Evolutionary conservation across 1,140 invertebrate species (phyloP), one percentile per base, ranked within the genome.

Genomic region (Lasaia peninsularis): DNA sequence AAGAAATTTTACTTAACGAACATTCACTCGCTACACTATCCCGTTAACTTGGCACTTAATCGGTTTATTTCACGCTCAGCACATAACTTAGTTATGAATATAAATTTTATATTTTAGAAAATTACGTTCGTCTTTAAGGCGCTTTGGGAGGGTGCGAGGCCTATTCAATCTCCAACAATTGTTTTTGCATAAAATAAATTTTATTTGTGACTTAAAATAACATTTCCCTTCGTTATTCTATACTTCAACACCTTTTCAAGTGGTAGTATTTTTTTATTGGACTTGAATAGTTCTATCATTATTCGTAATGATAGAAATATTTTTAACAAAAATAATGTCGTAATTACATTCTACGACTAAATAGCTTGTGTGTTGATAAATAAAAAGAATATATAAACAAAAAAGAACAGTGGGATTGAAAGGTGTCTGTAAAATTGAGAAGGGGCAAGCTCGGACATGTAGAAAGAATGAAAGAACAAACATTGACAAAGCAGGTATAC

Each of bases 11-110:
- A 28, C 8, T 28, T 28, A 6, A 0, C 7, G 7, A 40, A 40
- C 6, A 40, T 0, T 52, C 35, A 48, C 40, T 35, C 49, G 56
- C 28, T 65, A 50, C 57, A 65, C 40, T 48, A 48, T 48, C 59
- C 54, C 55, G 62, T 65, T 68, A 68, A 61, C 58, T 59, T 58
- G 62, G 66, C 60, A 62, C 66, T 57, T 68, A 68, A 68, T 68
- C 66, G 62, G 66, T 58, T 68, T 68, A 68, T 68, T 68, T 68
- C 66, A 64, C 59, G 62, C 62, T 59, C 59, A 21, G 54, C 50
- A 65, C 50, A 60, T 62, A 68, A 68, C 62, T 68, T 55, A 28
- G 50, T 68, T 68, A 62, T 68, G 57, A 65, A 65, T 64, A 60
- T 64, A 68, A 67, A 68, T 65, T 65, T 64, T 62, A 65, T 65